A percentile compares a stretch with the other conserved stretches of the same genome.
Evolutionary conservation across 1,140 invertebrate species (phyloP).

Genomic region (Heterodera schachtii): DNA sequence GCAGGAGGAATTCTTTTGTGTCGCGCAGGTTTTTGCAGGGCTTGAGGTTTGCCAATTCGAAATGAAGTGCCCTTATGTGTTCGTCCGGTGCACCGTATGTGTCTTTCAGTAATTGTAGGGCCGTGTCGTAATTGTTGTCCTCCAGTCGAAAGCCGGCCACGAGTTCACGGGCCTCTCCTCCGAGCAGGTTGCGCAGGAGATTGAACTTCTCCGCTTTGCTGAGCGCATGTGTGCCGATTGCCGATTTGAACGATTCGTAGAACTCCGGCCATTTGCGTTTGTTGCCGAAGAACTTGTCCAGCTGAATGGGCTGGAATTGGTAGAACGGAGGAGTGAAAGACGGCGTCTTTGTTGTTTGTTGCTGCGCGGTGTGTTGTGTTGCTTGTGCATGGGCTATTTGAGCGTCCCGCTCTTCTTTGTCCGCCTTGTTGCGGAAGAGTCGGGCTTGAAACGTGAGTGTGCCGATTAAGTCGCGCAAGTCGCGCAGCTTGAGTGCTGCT

Average conservation of each 20-base stretch:
- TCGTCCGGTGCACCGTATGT: constrained; percentile 2
- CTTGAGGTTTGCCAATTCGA: constrained; percentile 3
- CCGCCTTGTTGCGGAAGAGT: background rate
- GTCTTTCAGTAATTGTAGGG: background rate
- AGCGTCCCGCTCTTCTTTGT: background rate
- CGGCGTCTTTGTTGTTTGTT: background rate
- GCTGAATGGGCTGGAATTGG: background rate
- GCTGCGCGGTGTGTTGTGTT: background rate
- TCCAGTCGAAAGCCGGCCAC: constrained; percentile 6
- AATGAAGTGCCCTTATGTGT: background rate
- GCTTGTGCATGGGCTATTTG: background rate
- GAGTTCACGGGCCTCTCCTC: background rate
- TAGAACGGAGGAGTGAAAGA: background rate
- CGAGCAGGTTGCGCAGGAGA: background rate
- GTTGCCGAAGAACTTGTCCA: too few relatives aligned
- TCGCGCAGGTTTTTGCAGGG: constrained; percentile 1
- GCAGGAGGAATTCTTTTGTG: background rate
- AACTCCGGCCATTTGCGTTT: constrained; percentile 5
- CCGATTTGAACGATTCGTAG: constrained; percentile 4
- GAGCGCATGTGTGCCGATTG: background rate
- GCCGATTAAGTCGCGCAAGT: background rate
- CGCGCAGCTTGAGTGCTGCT: background rate
- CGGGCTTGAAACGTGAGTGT: background rate
- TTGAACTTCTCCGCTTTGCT: background rate
- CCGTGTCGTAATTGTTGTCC: constrained; percentile 3